Evolutionary conservation across 2,797 vertebrate species (phyloP), one percentile per base, ranked within the genome.

Genomic region (Hybognathus amarus): DNA sequence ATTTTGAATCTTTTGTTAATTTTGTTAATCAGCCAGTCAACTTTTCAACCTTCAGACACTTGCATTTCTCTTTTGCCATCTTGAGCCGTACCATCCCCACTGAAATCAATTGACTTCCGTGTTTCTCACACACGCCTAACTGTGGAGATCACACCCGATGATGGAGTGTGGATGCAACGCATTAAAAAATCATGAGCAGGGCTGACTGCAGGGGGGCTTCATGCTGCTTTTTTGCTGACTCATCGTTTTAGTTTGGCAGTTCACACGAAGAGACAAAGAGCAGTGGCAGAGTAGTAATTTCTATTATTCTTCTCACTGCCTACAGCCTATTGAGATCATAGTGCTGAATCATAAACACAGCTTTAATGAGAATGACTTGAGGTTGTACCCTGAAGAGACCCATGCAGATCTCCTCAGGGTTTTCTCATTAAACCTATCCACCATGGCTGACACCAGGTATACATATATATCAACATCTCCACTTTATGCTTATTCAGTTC

Each of bases 141-240:
- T 61, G 64, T 82, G 66, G 86, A 50, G 38, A 87, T 85, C 83
- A 87, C 85, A 85, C 84, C 91, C 92, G 92, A 94, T 90, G 84
- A 92, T 93, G 88, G 89, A 88, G 80, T 88, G 87, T 83, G 90
- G 85, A 90, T 90, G 91, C 87, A 74, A 83, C 80, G 79, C 90
- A 94, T 94, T 93, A 93, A 93, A 94, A 92, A 93, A 87, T 91
- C 90, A 93, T 92, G 92, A 93, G 88, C 30, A 67, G 87, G 85
- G 87, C 92, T 90, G 89, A 87, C 92, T 90, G 89, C 81, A 87
- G 89, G 88, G 86, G 87, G 89, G 88, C 87, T 90, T 81, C 86
- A 86, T 64, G 74, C 85, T 74, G 83, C 90, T 71, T 92, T 90
- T 90, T 74, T 92, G 91, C 91, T 92, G 91, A 91, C 82, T 91